Base-by-base conservation (phyloP, 2,797 vertebrate genomes). In the Sebastes flavidus region DNA sequence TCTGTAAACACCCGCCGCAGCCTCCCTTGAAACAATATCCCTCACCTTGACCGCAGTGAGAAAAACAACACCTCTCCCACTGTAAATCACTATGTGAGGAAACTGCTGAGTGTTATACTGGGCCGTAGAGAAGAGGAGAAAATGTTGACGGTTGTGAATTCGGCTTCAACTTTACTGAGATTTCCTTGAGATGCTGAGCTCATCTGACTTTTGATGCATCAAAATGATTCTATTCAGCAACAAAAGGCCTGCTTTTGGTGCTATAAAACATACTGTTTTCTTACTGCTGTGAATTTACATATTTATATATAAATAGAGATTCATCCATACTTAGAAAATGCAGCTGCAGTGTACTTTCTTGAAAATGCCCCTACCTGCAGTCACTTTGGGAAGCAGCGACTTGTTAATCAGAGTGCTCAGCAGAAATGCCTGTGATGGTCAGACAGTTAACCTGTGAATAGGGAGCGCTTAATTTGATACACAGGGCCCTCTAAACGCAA, bases 11-110 rank as follows among this genome's bases (percentile, higher is more conserved):
- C 73, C 49, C 49, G 74, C 74, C 71, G 79, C 72, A 18, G 82
- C 87, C 90, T 88, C 85, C 60, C 62, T 27, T 87, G 92, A 93
- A 95, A 94, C 90, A 88, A 76, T 91, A 94, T 90, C 89, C 88
- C 76, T 90, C 86, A 91, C 88, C 87, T 93, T 82, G 84, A 93
- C 92, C 91, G 77, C 90, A 93, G 89, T 8, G 83, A 83, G 89
- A 78, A 91, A 88, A 90, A 83, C 84, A 85, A 84, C 81, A 90
- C 90, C 90, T 87, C 68, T 68, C 60, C 69, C 73, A 24, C 80
- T 46, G 71, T 90, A 87, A 92, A 89, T 92, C 84, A 91, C 63
- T 14, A 10, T 8, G 42, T 4, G 36, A 38, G 80, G 72, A 86
- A 84, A 75, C 78, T 32, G 78, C 63, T 61, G 75, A 75, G 77